These are phyloP conservation scores for Pachyseris speciosa DNA, from an alignment of 64 coral and sea anemone species.

Conservation along the genomic window DNA sequence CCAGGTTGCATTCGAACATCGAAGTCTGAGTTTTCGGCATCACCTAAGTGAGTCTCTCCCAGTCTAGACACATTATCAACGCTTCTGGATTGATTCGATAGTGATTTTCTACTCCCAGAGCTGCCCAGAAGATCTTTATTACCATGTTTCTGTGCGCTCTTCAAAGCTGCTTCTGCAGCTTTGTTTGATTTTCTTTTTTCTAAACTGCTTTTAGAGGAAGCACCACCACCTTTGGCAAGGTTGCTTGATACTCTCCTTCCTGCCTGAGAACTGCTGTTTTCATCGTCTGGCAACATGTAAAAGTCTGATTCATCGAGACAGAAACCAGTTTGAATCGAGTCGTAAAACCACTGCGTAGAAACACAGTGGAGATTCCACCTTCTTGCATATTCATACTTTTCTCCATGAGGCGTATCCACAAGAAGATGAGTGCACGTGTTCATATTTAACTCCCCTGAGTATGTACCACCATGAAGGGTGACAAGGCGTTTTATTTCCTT, in stretches of 20 bases:
- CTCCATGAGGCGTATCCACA: constrained; percentile 72
- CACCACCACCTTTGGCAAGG: constrained; percentile 36
- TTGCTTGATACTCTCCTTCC: constrained; percentile 47
- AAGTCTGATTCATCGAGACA: constrained; percentile 87
- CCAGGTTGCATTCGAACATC: constrained; percentile 40
- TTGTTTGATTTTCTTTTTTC: constrained; percentile 34
- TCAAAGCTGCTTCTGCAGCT: constrained; percentile 83
- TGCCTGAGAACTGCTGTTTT: constrained; percentile 54
- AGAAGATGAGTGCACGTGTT: constrained; percentile 92
- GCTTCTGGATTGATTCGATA: constrained; percentile 2
- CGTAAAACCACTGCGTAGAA: constrained; percentile 91
- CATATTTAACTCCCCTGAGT: constrained; percentile 86
- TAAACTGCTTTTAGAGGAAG: constrained; percentile 31
- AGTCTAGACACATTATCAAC: constrained; percentile 24
- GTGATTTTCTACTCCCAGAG: background rate
- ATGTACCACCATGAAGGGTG: constrained; percentile 75
- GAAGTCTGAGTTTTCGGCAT: background rate
- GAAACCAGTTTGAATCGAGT: constrained; percentile 84
- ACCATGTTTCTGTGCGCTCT: constrained; percentile 90
- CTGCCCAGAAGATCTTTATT: constrained; percentile 44
- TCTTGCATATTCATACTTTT: constrained; percentile 94
- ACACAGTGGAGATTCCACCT: constrained; percentile 97
- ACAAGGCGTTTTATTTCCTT: constrained; percentile 80
- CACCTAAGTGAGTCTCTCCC: background rate
- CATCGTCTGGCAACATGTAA: constrained; percentile 53